Conservation (phyloP, 1,140 invertebrate species). For the Hypsibius dujardini region DNA sequence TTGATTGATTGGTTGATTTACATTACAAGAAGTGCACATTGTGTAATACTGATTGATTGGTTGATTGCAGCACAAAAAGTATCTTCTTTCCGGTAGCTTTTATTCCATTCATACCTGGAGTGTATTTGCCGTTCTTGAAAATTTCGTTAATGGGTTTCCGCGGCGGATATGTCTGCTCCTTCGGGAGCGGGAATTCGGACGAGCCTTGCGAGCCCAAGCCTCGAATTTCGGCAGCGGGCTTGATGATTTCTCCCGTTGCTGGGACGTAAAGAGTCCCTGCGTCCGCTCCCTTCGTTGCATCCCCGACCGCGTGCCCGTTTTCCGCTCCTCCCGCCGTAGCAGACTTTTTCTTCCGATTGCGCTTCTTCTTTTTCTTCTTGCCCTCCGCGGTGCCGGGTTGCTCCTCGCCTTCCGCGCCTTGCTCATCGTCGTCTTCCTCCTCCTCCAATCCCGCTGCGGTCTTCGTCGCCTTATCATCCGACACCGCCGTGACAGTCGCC, state of each 20-base stretch:
- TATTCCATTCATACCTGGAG: slow-evolving; percentile 24
- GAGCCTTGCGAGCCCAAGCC: slow-evolving; percentile 1
- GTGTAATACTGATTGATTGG: too few species aligned
- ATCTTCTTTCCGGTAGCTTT: too few species aligned
- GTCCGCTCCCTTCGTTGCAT: not conserved
- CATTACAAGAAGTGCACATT: too few species aligned
- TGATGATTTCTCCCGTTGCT: not conserved
- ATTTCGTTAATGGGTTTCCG: slow-evolving; percentile 64
- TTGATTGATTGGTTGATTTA: too few species aligned
- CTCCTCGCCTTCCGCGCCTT: slow-evolving; percentile 19
- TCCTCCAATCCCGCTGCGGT: not conserved
- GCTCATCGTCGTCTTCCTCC: slow-evolving; percentile 18
- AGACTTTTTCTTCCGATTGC: slow-evolving; percentile 33
- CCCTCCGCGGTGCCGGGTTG: not conserved
- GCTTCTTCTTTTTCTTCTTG: slow-evolving; percentile 32
- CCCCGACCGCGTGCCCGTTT: not conserved
- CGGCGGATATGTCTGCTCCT: slow-evolving; percentile 60
- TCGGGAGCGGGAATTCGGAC: slow-evolving; percentile 22
- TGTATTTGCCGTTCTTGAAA: slow-evolving; percentile 54
- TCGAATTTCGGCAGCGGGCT: not conserved
- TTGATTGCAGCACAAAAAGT: too few species aligned
- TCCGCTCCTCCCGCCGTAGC: slow-evolving; percentile 23
- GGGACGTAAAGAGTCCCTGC: not conserved
- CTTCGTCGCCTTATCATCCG: too few species aligned
- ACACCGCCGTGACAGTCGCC: too few species aligned